Conservation (phyloP, 2,888 invertebrate genomes). For the Dioctria linearis region DNA sequence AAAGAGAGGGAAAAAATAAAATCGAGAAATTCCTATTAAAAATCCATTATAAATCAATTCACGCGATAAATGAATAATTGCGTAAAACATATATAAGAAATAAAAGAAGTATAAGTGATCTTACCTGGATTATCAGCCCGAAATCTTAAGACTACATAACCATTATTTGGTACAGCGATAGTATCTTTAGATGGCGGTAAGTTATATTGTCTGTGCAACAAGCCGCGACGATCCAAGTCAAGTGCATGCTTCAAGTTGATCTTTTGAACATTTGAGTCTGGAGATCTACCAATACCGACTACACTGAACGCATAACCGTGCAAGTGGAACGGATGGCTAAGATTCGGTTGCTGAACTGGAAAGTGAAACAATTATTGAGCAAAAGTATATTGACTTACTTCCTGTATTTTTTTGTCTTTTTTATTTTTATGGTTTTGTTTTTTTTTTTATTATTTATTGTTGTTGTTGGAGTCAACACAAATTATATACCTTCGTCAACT, state of each 20-base stretch:
- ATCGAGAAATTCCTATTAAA: too few species aligned
- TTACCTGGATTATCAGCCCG: slow-evolving; percentile 88
- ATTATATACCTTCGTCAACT: slow-evolving; percentile 77
- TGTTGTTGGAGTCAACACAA: too few species aligned
- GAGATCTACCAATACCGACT: slow-evolving; percentile 86
- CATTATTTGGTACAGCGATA: slow-evolving; percentile 91
- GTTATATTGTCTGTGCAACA: slow-evolving; percentile 82
- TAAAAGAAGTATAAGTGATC: too few species aligned
- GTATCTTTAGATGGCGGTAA: slow-evolving; percentile 88
- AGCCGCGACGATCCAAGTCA: slow-evolving; percentile 83
- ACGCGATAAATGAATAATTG: too few species aligned
- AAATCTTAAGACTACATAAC: slow-evolving; percentile 88
- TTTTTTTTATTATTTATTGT: too few species aligned
- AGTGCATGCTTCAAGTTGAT: slow-evolving; percentile 77
- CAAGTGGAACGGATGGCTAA: slow-evolving; percentile 91
- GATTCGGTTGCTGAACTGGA: slow-evolving; percentile 80
- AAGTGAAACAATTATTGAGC: too few species aligned
- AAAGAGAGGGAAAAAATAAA: too few species aligned
- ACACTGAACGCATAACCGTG: slow-evolving; percentile 88
- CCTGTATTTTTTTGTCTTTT: slow-evolving; percentile 51
- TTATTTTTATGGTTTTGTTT: slow-evolving; percentile 49
- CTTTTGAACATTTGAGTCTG: slow-evolving; percentile 81
- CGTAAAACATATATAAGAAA: too few species aligned
- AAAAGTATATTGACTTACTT: background rate
- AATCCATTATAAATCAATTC: too few species aligned